Percentiles rank a stretch among this genome's conserved stretches.
phyloP scores from a whole-genome alignment of 1,140 invertebrate species.

The Dendroctonus ponderosae region DNA sequence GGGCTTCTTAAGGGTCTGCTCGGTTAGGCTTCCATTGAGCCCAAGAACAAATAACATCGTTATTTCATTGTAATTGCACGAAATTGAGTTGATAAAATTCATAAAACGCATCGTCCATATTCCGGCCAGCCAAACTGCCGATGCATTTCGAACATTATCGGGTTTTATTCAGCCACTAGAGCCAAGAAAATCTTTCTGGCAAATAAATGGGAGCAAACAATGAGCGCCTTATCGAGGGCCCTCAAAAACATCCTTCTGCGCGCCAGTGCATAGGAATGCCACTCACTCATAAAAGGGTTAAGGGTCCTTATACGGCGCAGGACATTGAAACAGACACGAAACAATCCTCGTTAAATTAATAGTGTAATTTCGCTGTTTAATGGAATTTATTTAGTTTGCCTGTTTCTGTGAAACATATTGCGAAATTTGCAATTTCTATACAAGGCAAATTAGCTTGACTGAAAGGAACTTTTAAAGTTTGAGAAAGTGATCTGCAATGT shows the following conservation, averaged over 20 bases:
- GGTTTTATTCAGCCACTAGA: not conserved
- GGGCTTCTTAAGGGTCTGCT: too few species aligned
- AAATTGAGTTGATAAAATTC: too few species aligned
- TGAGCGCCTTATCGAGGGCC: constrained; percentile 7
- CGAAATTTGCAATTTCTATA: not conserved
- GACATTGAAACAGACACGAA: not conserved
- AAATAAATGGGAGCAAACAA: constrained; percentile 14
- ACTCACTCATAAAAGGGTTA: constrained; percentile 14
- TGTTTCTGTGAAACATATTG: too few species aligned
- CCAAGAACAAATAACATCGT: too few species aligned
- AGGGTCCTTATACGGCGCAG: not conserved
- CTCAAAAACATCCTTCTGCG: constrained; percentile 16
- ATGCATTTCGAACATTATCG: not conserved
- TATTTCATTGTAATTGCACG: too few species aligned
- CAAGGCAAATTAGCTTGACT: not conserved
- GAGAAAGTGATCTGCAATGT: too few species aligned
- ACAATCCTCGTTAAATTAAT: not conserved
- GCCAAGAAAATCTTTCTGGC: not conserved
- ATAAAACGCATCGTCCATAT: too few species aligned
- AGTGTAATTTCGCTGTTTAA: too few species aligned
- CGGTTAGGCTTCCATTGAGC: too few species aligned
- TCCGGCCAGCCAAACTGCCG: too few species aligned
- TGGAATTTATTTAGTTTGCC: too few species aligned
- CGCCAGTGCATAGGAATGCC: constrained; percentile 13
- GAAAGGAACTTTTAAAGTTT: not conserved